These are phyloP conservation scores for Typhlichthys eigenmanni DNA, from an alignment of 2,797 vertebrate species.

Conservation along the genomic window DNA sequence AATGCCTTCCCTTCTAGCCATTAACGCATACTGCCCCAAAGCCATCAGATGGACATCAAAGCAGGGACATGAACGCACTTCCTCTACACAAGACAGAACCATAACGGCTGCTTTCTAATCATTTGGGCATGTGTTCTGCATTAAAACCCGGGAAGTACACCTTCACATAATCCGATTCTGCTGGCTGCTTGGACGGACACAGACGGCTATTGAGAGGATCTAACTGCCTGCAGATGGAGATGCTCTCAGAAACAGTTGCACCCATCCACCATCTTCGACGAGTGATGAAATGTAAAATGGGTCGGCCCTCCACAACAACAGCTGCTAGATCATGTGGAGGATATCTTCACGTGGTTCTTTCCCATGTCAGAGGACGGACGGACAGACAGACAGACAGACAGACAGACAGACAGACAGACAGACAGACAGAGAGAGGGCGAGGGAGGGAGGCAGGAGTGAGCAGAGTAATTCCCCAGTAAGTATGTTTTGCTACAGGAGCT, in stretches of 20 bases:
- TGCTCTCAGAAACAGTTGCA: constrained; percentile 42
- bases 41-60: constrained; percentile 71
- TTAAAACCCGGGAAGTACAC: constrained; percentile 74
- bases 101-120: constrained; percentile 69
- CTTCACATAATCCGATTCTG: constrained; percentile 73
- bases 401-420: constrained; percentile 60
- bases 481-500: constrained; percentile 47
- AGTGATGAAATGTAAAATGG: constrained; percentile 60
- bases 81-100: constrained; percentile 58
- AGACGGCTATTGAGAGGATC: constrained; percentile 56
- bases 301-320: constrained; percentile 51
- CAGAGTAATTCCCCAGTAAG: constrained; percentile 63
- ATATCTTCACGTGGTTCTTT: constrained; percentile 41
- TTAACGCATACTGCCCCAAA: constrained; percentile 67
- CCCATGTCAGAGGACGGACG: constrained; percentile 49
- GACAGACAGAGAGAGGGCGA: constrained; percentile 43
- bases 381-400: constrained; percentile 55
- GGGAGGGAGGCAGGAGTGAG: constrained; percentile 63
- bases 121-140: constrained; percentile 74
- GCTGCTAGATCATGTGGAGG: constrained; percentile 62
- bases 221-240: constrained; percentile 73
- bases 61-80: constrained; percentile 41
- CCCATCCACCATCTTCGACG: constrained; percentile 37
- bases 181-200: constrained; percentile 44
- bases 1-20: constrained; percentile 67